Percentiles rank a stretch among this genome's conserved stretches.
phyloP scores from a whole-genome alignment of 2,113 vertebrate genomes.

The Hyperopisus bebe region DNA sequence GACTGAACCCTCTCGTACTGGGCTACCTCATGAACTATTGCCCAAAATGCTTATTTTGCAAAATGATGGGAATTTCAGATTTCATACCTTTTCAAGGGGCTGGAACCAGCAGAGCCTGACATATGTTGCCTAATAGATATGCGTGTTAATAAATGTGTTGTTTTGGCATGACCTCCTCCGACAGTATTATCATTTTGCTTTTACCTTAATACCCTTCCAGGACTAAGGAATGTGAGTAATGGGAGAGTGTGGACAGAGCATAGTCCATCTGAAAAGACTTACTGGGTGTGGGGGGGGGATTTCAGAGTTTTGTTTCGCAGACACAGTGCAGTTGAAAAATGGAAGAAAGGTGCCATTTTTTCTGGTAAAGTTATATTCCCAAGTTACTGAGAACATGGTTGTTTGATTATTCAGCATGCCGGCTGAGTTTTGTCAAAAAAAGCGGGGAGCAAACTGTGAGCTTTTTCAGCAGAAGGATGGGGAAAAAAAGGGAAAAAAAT shows the following conservation, averaged over 20 bases:
- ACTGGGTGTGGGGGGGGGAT: neutral
- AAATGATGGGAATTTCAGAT: neutral
- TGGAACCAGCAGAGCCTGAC: neutral
- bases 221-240: neutral
- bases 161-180: neutral
- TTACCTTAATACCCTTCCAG: neutral
- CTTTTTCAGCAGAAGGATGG: constrained; percentile 12
- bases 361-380: neutral
- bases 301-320: neutral
- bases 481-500: neutral
- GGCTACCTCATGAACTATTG: neutral
- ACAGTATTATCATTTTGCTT: neutral
- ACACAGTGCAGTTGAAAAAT: neutral
- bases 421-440: neutral
- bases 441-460: neutral
- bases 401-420: neutral
- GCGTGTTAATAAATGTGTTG: neutral
- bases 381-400: neutral
- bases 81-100: neutral
- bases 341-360: neutral
- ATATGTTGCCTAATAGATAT: neutral
- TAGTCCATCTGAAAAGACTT: neutral
- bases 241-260: neutral
- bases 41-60: neutral
- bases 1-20: neutral